Base-by-base conservation (phyloP, 2,797 vertebrate genomes). In the Salmo trutta region DNA sequence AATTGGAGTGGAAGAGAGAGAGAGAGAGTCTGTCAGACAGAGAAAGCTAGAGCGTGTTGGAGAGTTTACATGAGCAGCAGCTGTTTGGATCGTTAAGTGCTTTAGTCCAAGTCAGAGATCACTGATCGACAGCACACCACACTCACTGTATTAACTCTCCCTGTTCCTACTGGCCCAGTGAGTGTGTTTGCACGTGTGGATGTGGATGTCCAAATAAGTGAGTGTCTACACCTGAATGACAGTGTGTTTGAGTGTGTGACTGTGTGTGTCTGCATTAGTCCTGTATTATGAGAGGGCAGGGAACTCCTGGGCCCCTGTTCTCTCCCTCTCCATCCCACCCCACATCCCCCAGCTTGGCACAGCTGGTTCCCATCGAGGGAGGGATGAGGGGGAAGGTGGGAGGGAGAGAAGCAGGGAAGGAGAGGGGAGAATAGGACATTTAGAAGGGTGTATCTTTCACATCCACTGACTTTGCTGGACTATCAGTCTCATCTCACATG, bases 11-110 rank as follows among this genome's bases (percentile, higher is more conserved):
- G 15, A 51, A 21, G 27, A 24, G 4, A 68, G 17, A 74, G 79
- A 77, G 62, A 19, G 19, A 82, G 59, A 27, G 24, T 68, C 77
- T 68, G 74, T 59, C 70, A 29, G 73, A 78, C 54, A 41, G 54
- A 29, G n/a, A 64, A 41, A 69, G 41, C 21, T 8, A 51, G 31
- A 79, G 78, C 33, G 76, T 51, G 79, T 68, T 75, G 66, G 73
- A 78, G 76, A 77, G 85, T 90, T 92, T 91, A 93, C 89, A 91
- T 81, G 87, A 88, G 77, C 84, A 92, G 81, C 94, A 95, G 94
- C 93, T 95, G 93, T 84, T 91, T 79, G 73, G 84, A 83, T 91
- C 89, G 85, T 94, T 94, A 93, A 86, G 86, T 82, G 81, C 79
- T 88, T 86, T 79, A 81, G 82, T 83, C 75, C 17, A 21, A 85